Base-by-base conservation (phyloP, 2,888 invertebrate genomes). In the Caenorhabditis imperialis region DNA sequence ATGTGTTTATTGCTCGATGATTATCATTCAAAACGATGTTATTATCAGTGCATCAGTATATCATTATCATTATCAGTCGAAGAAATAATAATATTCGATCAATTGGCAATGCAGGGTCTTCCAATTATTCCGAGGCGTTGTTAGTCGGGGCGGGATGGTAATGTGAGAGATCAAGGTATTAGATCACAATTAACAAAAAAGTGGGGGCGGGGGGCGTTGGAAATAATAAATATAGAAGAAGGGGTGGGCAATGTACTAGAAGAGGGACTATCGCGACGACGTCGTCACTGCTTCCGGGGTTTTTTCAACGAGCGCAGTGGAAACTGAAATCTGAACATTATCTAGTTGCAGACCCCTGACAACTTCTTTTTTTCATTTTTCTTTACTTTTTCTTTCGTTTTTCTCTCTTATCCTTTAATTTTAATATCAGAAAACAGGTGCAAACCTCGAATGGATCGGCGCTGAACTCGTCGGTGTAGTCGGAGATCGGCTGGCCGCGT, bases 381-480 rank as follows among this genome's bases (percentile, higher is more conserved):
- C 40, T 53, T 44, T 35, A 30, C 23, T 53, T 62, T 60, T 12
- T 40, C n/a, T 18, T 37, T 48, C 53, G 45, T 54, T 63, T 47
- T 63, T 54, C n/a, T n/a, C n/a, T n/a, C n/a, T n/a, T n/a, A n/a
- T n/a, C n/a, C n/a, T n/a, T n/a, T n/a, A n/a, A n/a, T n/a, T n/a
- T n/a, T n/a, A n/a, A n/a, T n/a, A n/a, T n/a, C n/a, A n/a, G n/a
- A n/a, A n/a, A 6, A 5, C 7, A 40, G 18, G 18, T 40, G 5
- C 40, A 40, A 40, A 16, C 79, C 74, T 79, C 79, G 44, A 79
- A 79, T 30, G 79, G 79, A 55, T 79, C 79, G 23, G 79, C 79
- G 37, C 76, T 76, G 48, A 79, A 79, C 60, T 79, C 79, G 45
- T 79, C 79, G 22, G 75, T 78, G 37, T 79, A 74, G 50, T 79